Percentiles rank a stretch among this genome's conserved stretches.
Conservation (phyloP, 2,113 vertebrate genomes). For the Cinclus mexicanus region DNA sequence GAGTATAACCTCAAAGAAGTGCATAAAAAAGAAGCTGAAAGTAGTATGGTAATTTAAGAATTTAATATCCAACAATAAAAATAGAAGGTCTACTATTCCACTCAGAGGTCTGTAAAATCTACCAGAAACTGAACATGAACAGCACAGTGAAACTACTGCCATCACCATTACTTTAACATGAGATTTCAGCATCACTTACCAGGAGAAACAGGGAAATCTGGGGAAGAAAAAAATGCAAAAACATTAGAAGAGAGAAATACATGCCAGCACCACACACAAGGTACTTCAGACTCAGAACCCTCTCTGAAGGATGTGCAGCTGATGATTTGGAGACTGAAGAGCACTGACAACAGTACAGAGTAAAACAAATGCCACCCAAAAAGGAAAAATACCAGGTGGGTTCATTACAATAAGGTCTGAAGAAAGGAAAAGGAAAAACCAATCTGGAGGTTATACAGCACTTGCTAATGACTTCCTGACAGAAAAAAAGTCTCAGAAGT, state of each 20-base stretch:
- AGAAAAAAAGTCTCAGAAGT: not conserved
- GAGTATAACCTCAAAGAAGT: not conserved
- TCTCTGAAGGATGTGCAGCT: not conserved
- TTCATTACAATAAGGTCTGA: not conserved
- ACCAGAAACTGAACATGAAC: not conserved
- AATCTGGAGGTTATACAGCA: not conserved
- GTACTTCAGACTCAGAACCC: not conserved
- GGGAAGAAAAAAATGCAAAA: constrained; percentile 26
- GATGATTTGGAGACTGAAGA: not conserved
- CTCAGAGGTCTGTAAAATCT: not conserved
- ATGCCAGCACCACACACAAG: not conserved
- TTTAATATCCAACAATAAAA: not conserved
- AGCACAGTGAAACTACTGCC: not conserved
- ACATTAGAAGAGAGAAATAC: not conserved
- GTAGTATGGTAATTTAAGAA: not conserved
- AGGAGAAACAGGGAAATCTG: constrained; percentile 62
- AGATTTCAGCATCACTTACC: constrained; percentile 39
- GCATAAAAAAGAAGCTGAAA: not conserved
- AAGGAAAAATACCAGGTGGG: not conserved
- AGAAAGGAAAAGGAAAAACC: not conserved
- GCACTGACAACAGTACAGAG: not conserved
- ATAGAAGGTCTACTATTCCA: not conserved
- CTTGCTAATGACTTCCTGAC: not conserved
- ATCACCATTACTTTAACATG: not conserved
- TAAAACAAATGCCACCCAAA: not conserved